phyloP scores from a whole-genome alignment of 1,140 invertebrate genomes.

The Phthorimaea operculella region DNA sequence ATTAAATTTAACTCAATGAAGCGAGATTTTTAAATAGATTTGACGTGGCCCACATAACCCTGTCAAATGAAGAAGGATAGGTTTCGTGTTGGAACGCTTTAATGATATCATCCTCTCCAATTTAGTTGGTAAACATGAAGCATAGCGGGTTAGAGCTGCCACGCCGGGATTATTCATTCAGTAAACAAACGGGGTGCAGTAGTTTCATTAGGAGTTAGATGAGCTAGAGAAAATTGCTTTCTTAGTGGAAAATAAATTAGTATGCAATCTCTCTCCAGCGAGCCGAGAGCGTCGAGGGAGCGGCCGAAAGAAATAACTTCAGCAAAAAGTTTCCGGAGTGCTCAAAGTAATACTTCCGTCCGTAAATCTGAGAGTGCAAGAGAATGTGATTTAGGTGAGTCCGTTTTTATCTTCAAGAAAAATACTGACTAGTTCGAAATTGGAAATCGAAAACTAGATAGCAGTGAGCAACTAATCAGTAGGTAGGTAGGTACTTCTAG shows the following conservation, averaged over 20 bases:
- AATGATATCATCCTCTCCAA: slow-evolving; percentile 2
- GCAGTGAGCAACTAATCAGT: too few relatives aligned
- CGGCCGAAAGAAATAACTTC: slow-evolving; percentile 25
- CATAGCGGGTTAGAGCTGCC: neutral
- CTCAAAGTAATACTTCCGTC: slow-evolving; percentile 49
- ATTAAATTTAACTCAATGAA: slow-evolving; percentile 4
- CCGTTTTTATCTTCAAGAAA: neutral
- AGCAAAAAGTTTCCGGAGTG: slow-evolving; percentile 21
- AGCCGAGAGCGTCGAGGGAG: slow-evolving; percentile 21
- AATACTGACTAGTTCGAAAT: too few relatives aligned
- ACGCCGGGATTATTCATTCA: slow-evolving; percentile 9
- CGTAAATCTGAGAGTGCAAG: slow-evolving; percentile 35
- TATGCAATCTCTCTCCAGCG: slow-evolving; percentile 31
- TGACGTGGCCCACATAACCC: slow-evolving; percentile 30
- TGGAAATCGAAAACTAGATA: too few relatives aligned
- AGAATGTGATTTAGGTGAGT: slow-evolving; percentile 50
- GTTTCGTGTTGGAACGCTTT: neutral
- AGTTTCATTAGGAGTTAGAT: slow-evolving; percentile 1
- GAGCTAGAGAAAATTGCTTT: neutral
- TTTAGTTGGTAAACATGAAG: slow-evolving; percentile 8
- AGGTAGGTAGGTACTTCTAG: too few relatives aligned
- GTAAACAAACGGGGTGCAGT: slow-evolving; percentile 17
- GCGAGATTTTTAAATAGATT: slow-evolving; percentile 41
- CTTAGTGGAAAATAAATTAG: slow-evolving; percentile 7
- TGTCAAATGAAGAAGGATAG: slow-evolving; percentile 23